A percentile compares a stretch with the other conserved stretches of the same genome.
Conservation (phyloP, 2,797 vertebrate species). For the Clarias laeviceps region DNA sequence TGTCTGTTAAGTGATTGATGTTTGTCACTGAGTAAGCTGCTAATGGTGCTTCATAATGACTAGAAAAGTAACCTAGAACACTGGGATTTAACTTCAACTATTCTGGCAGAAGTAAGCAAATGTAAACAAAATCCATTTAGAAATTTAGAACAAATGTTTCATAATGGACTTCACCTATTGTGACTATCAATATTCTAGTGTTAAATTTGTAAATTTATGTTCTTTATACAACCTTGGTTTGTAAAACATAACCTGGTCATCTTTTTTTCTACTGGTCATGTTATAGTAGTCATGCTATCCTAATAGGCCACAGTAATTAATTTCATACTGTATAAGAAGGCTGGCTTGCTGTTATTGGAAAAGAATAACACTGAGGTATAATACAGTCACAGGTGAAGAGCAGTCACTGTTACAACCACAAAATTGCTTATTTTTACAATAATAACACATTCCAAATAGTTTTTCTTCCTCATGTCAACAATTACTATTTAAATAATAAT, state of each 20-base stretch:
- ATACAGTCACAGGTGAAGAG: background rate
- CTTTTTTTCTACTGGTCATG: background rate
- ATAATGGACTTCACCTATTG: background rate
- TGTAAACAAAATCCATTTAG: background rate
- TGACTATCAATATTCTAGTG: background rate
- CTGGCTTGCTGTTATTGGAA: background rate
- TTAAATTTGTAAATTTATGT: background rate
- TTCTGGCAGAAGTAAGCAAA: background rate
- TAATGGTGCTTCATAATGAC: background rate
- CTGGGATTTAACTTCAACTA: background rate
- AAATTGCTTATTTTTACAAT: background rate
- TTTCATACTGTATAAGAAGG: background rate
- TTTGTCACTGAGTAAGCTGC: background rate
- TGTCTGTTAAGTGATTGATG: background rate
- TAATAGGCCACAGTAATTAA: background rate
- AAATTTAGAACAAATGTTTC: background rate
- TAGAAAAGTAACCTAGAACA: background rate
- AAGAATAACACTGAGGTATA: background rate
- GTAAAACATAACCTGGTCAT: background rate
- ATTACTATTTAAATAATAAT: background rate
- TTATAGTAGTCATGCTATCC: background rate
- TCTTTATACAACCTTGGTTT: background rate
- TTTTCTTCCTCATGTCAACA: background rate
- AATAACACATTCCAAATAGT: background rate
- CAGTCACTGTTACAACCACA: background rate